Evolutionary conservation across 2,797 vertebrate species (phyloP), one percentile per base, ranked within the genome.

Genomic region (Gadopsis marmoratus): DNA sequence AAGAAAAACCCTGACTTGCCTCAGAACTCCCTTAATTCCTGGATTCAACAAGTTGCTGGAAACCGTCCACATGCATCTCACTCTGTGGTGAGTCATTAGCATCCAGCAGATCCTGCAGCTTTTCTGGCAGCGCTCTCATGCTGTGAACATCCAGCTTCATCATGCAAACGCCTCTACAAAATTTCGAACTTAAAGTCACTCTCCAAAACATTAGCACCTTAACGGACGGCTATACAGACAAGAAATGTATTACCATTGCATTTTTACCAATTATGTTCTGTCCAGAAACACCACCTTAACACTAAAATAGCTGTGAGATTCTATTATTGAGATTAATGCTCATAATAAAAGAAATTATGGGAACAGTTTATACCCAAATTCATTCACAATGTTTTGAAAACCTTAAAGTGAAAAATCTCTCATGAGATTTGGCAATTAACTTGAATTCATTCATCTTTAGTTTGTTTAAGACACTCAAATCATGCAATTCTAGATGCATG

Each of bases 61-160:
- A 74, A 60, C 1, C 26, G 21, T 73, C 7, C 41, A 64, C 11
- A 7, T 31, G 29, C 58, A 29, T 47, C 64, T 66, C 10, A 0
- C 23, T 72, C 55, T 65, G n/a, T 29, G 61, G 54, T 56, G 55
- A 72, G 48, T 75, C 45, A 78, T 68, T 31, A 70, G 66, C 8
- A 29, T 45, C 61, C 9, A 17, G 41, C 59, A 31, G 1, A 53
- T 58, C 5, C 59, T 55, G 70, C 21, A 21, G 59, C 12, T 50
- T 65, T 63, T 37, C 62, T 3, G 1, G 33, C 9, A 9, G 60
- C 6, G 4, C 0, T 2, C 13, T 69, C 37, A 26, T 1, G 23
- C 26, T 37, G 53, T 26, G 21, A 35, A 55, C 51, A 6, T 69
- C 19, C 58, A 51, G 9, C 56, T 54, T 31, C 26, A 17, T 61